Evolutionary conservation across 2,888 invertebrate species (phyloP).

Genomic region (Caenorhabditis sulstoni): DNA sequence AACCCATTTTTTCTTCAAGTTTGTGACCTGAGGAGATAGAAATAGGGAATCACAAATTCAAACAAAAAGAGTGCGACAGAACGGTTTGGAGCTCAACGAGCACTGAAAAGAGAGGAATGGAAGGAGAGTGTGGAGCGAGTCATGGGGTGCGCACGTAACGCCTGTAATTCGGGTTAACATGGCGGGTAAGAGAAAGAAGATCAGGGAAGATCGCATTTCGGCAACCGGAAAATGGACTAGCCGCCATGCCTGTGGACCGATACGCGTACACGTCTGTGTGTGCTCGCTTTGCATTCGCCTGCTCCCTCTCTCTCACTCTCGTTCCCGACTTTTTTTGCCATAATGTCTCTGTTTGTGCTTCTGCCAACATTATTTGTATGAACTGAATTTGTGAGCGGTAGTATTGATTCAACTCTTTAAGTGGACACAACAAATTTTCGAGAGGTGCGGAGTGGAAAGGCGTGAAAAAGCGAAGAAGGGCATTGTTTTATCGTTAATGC

Average conservation of each 20-base stretch:
- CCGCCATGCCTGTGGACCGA: slow-evolving; percentile 51
- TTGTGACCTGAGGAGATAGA: slow-evolving; percentile 29
- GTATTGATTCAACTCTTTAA: slow-evolving; percentile 9
- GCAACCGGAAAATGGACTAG: slow-evolving; percentile 61
- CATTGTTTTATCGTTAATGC: slow-evolving; percentile 24
- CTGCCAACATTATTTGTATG: slow-evolving; percentile 45
- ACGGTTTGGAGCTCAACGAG: slow-evolving; percentile 48
- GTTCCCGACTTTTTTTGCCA: slow-evolving; percentile 28
- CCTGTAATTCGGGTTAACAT: slow-evolving; percentile 54
- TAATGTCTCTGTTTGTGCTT: slow-evolving; percentile 53
- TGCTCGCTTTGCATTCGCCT: slow-evolving; percentile 48
- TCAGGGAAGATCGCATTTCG: slow-evolving; percentile 59
- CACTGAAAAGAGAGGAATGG: neutral
- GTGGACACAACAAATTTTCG: slow-evolving; percentile 1
- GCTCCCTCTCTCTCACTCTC: slow-evolving; percentile 3
- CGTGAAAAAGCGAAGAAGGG: slow-evolving; percentile 1
- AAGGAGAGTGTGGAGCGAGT: no score
- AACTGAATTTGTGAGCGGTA: slow-evolving; percentile 1
- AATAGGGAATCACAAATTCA: slow-evolving; percentile 31
- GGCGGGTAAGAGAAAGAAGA: slow-evolving; percentile 49
- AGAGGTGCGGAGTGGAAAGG: slow-evolving; percentile 7
- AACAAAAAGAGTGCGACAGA: slow-evolving; percentile 31
- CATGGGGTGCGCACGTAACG: neutral
- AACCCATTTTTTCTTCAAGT: slow-evolving; percentile 9
- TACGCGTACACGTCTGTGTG: slow-evolving; percentile 56